A percentile compares a stretch with the other conserved stretches of the same genome.
phyloP scores from a whole-genome alignment of 2,888 invertebrate genomes.

The Antheraea yamamai region DNA sequence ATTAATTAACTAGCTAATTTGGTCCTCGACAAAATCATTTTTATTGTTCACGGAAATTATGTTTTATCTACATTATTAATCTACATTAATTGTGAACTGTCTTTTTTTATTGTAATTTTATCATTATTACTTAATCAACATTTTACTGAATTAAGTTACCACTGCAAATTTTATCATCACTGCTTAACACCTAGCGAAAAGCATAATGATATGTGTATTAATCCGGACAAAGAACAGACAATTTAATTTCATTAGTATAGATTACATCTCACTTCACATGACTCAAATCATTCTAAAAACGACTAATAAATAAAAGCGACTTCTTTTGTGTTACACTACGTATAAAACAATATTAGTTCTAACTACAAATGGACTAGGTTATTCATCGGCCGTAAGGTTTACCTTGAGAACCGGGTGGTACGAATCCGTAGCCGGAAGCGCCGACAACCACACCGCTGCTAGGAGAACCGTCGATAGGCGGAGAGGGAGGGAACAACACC shows the following conservation, averaged over 20 bases:
- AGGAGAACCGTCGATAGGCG: slow-evolving; percentile 85
- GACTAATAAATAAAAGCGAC: neutral
- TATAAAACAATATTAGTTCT: slow-evolving; percentile 51
- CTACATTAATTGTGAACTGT: no score
- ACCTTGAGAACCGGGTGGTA: slow-evolving; percentile 88
- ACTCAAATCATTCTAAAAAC: neutral
- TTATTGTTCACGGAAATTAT: no score
- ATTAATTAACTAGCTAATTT: no score
- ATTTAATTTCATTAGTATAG: neutral
- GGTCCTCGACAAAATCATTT: no score
- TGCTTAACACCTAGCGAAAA: no score
- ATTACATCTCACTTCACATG: neutral
- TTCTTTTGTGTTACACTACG: slow-evolving; percentile 40
- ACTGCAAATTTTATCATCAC: no score
- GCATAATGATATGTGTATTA: no score
- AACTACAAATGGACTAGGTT: slow-evolving; percentile 64
- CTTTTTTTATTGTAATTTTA: no score
- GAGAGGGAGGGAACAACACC: slow-evolving; percentile 89
- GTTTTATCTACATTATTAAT: no score
- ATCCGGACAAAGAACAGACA: no score
- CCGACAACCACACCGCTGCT: slow-evolving; percentile 92
- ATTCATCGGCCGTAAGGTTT: slow-evolving; percentile 72
- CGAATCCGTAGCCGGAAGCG: slow-evolving; percentile 93
- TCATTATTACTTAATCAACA: no score
- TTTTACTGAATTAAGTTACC: no score